phyloP scores from a whole-genome alignment of 1,140 invertebrate genomes.

The Campodea augens region DNA sequence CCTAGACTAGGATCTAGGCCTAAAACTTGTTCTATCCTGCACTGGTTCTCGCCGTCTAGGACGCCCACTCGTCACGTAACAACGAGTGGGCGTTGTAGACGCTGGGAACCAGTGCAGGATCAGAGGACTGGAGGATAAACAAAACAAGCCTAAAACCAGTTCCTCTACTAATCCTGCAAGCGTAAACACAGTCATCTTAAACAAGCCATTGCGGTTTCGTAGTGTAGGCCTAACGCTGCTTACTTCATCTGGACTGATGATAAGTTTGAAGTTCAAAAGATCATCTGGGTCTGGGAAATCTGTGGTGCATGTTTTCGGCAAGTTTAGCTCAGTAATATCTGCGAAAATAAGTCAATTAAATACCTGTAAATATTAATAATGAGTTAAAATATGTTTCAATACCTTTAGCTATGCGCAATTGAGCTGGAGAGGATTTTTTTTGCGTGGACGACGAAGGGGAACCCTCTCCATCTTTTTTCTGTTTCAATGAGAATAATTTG shows the following conservation, averaged over 20 bases:
- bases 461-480: constrained; percentile 87
- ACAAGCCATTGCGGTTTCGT: too few relatives aligned
- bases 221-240: too few relatives aligned
- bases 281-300: constrained; percentile 95
- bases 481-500: constrained; percentile 92
- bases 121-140: too few relatives aligned
- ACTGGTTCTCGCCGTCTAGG: too few relatives aligned
- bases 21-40: too few relatives aligned
- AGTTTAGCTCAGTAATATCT: constrained; percentile 95
- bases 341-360: constrained; percentile 25
- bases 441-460: constrained; percentile 52
- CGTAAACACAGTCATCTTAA: too few relatives aligned
- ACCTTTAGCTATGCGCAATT: constrained; percentile 95
- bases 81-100: too few relatives aligned
- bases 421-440: constrained; percentile 85
- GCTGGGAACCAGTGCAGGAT: too few relatives aligned
- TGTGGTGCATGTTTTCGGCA: constrained; percentile 89
- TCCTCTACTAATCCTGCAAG: too few relatives aligned
- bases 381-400: constrained; percentile 11
- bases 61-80: too few relatives aligned
- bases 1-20: too few relatives aligned
- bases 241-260: constrained; percentile 90
- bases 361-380: background rate
- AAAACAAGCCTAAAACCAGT: too few relatives aligned
- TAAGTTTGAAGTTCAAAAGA: constrained; percentile 85